Evolutionary conservation across 37 sponge, comb jelly and placozoan species (phyloP), one percentile per base, ranked within the genome.

Genomic region (Eunapius fragilis): DNA sequence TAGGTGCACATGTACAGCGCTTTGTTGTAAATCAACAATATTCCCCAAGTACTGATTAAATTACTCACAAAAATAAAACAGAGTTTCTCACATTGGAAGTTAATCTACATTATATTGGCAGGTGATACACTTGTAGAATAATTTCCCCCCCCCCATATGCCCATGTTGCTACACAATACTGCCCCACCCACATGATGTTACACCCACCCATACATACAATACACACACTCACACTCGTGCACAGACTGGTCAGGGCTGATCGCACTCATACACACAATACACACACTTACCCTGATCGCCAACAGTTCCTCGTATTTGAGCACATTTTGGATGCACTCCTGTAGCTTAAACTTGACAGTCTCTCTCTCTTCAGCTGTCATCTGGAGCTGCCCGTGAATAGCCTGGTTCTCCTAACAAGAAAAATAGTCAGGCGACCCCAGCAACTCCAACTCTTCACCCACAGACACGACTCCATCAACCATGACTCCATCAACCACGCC

Each of bases 381-480:
- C 33, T 67, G 86, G 30, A 96, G 78, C 70, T 96, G 89, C 17
- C 49, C 70, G 81, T 91, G 92, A n/a, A 96, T 72, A 2, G 84
- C 82, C 78, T 92, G 79, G 79, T 78, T 83, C 79, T 91, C 91
- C 80, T 86, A n/a, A n/a, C n/a, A n/a, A n/a, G n/a, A n/a, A n/a
- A 45, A 45, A 45, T 45, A 11, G 9, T 45, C 47, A 45, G n/a
- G n/a, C n/a, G n/a, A n/a, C 41, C 6, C 41, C 6, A 41, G 41
- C 14, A 2, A 19, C 58, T 58, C 22, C 58, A 19, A 1, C 58
- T 17, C 58, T 11, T 17, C 58, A 58, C 58, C 58, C 14, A 58
- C 1, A 1, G 19, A 58, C 58, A 58, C 58, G n/a, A n/a, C n/a
- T n/a, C 58, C 58, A 58, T 58, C 22, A 19, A 17, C 7, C 4